Evolutionary conservation across 2,113 vertebrate genomes (phyloP).

Genomic region (Scophthalmus maximus): DNA sequence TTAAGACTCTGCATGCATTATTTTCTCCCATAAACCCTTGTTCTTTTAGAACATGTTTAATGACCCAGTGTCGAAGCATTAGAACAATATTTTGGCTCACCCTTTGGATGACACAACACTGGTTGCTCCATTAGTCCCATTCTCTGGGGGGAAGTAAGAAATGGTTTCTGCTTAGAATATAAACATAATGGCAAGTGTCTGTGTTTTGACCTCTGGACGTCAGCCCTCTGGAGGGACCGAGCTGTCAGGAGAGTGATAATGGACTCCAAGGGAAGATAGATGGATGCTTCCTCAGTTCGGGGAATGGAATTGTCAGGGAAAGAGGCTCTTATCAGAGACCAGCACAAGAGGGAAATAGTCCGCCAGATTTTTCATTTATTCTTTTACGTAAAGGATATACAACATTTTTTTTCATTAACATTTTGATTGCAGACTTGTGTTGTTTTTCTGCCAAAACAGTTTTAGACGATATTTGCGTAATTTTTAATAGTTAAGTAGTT

Average conservation of each 20-base stretch:
- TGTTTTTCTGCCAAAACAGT: no score
- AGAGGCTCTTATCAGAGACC: background rate
- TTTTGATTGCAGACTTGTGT: no score
- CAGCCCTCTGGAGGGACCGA: constrained; percentile 9
- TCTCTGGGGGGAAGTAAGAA: constrained; percentile 13
- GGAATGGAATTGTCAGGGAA: background rate
- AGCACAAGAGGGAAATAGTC: background rate
- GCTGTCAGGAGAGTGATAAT: constrained; percentile 22
- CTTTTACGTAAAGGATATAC: no score
- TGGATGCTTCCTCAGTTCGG: constrained; percentile 4
- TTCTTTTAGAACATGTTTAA: constrained; percentile 29
- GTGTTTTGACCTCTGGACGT: constrained; percentile 33
- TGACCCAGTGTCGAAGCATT: background rate
- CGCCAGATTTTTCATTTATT: background rate
- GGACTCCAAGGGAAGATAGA: background rate
- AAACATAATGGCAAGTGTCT: constrained; percentile 21
- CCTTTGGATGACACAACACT: constrained; percentile 26
- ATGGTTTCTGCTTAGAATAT: constrained; percentile 42
- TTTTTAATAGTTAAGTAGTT: background rate
- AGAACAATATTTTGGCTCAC: constrained; percentile 34
- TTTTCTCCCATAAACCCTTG: constrained; percentile 1
- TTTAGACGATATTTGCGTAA: background rate
- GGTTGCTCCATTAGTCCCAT: constrained; percentile 19
- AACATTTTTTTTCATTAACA: no score
- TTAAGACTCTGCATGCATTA: constrained; percentile 29